Evolutionary conservation across 2,113 vertebrate genomes (phyloP), one percentile per base, ranked within the genome.

Genomic region (Dolichallabes microphthalmus): DNA sequence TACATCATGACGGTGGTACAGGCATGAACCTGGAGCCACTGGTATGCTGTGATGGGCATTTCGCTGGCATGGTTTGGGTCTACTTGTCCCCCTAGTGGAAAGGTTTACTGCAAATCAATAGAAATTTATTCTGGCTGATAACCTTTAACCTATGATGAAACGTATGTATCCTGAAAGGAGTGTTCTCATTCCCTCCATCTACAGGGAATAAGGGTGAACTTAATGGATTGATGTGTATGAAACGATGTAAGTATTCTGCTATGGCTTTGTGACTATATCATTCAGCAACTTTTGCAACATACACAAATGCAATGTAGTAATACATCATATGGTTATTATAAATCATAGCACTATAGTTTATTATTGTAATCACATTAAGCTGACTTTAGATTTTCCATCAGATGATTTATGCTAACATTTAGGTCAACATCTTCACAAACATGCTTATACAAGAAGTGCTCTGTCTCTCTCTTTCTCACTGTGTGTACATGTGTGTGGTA

Each of bases 401-500:
- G 71, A 63, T 63, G 22, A 74, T 39, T 73, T 74, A 86, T 50
- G 22, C 68, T 63, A 73, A 79, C 68, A 86, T 86, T 81, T 86
- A 86, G 84, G 84, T 85, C 77, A 85, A 58, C 66, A 80, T 80
- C 66, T 85, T 80, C n/a, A 85, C 15, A 68, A 78, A 35, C 76
- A 78, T 76, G 79, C 66, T 85, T 80, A 71, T 73, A 69, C 74
- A 79, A 78, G 73, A 66, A 82, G 25, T 11, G 10, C 55, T 64
- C 20, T 52, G 30, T 66, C 60, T 57, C 83, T 79, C 39, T 45
- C 39, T 45, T 45, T 45, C 45, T 45, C 45, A 8, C 45, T 86
- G 83, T 86, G 69, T 63, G 73, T 88, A 12, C 52, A 15, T 86
- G 35, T 66, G 77, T 84, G 86, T 83, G 84, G 89, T 88, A 90